Evolutionary conservation across 1,140 invertebrate genomes (phyloP), one percentile per base, ranked within the genome.

Genomic region (Atta texana): DNA sequence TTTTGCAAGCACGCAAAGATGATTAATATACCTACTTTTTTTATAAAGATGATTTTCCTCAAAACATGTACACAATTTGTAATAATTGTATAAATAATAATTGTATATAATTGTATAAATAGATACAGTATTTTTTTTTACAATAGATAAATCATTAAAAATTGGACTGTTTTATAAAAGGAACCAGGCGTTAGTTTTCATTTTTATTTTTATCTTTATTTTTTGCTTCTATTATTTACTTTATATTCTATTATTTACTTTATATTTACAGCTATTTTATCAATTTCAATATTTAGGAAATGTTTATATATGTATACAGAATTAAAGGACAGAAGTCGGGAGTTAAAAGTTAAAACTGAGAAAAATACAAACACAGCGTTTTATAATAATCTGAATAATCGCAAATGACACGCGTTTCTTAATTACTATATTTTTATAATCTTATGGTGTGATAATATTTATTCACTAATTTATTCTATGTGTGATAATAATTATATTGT

Each of bases 1-100:
- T 24, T 34, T 86, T 75, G 55, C 6, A 14, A 81, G 61, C 39
- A 63, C 21, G 28, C n/a, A 18, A 8, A 81, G 44, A 53, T 57
- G 39, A 34, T 85, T 63, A 55, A 39, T 24, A 61, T 31, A 18
- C 14, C 31, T 31, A 39, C 34, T 44, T 44, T 72, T 64, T n/a
- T 61, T 66, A 16, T 18, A 51, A 64, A 28, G 7, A 14, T 44
- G 49, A 68, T 68, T 80, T 69, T 80, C 31, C 1, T 16, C 63
- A 18, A 31, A 68, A 80, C 28, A 34, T 24, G 1, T 21, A 49
- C 1, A 51, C 14, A 80, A 80, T 49, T 39, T 31, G 18, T 53
- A 18, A 72, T 18, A 28, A 44, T n/a, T n/a, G n/a, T n/a, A n/a
- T n/a, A n/a, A n/a, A n/a, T n/a, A n/a, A n/a, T n/a, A n/a, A n/a